Base-by-base conservation (phyloP, 30 jellyfish, hydroid and myxozoan genomes). In the Nemopilema nomurai region DNA sequence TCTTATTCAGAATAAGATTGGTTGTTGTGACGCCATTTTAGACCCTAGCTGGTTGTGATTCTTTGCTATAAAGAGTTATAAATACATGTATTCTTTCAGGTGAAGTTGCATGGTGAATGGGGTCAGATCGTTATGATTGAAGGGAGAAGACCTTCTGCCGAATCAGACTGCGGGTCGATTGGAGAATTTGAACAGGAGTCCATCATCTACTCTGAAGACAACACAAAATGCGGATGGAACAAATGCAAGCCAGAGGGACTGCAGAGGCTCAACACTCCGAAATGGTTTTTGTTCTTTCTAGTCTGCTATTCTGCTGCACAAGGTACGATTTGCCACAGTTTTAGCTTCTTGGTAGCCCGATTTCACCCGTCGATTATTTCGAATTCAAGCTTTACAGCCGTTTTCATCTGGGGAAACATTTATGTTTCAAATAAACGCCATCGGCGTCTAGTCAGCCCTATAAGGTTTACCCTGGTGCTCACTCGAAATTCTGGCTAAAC, bases 231-330 rank as follows among this genome's bases (percentile, higher is more conserved):
- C 73, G 99, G 99, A 8, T 94, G 99, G 99, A 94, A 70, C 69
- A 85, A 81, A 28, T 94, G 97, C 89, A 89, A 94, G 69, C 99
- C 97, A 18, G 86, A 89, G 41, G 57, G 87, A 26, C 86, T 94
- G 51, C 99, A 94, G 63, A 83, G 69, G 86, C 87, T 94, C 77
- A 94, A 94, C 86, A 94, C 96, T 24, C 97, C 99, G 20, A 94
- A 94, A 89, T 94, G 99, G 99, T 94, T 94, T 73, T 86, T 94
- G 63, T 94, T 94, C 84, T 94, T 94, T 71, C 76, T 94, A 77
- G 97, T 95, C 22, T 94, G 94, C 73, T 94, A 90, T 70, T 94
- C 99, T 4, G 91, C 92, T 57, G 95, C 99, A 0, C 99, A 94
- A 89, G 97, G 99, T 94, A 76, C 4, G 79, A 41, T 41, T 6